Conservation (phyloP, 2,113 vertebrate species). For the Gasterosteus nipponicus region DNA sequence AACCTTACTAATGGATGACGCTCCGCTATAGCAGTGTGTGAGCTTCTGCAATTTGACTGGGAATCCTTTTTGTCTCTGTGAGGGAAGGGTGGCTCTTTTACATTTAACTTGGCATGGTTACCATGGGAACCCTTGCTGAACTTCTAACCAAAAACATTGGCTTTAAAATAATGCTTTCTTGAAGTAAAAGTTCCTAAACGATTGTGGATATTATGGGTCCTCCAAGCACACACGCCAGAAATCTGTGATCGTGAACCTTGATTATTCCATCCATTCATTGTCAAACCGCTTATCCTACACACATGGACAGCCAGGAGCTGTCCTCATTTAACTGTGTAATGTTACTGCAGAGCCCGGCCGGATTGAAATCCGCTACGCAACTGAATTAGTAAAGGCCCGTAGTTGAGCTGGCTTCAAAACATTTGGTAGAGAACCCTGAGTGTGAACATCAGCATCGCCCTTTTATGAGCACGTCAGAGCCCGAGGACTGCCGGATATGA, state of each 20-base stretch:
- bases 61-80: conserved; percentile 29
- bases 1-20: conserved; percentile 9
- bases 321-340: not conserved
- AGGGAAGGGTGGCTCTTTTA: conserved; percentile 18
- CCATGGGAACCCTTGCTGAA: conserved; percentile 51
- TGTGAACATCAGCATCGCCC: not conserved
- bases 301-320: not conserved
- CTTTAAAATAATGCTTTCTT: not conserved
- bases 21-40: not conserved
- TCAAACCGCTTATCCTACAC: no score
- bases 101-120: conserved; percentile 47
- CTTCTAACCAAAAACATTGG: not conserved
- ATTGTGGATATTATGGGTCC: not conserved
- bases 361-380: not conserved
- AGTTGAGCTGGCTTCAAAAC: not conserved
- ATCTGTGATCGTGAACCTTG: not conserved
- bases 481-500: not conserved
- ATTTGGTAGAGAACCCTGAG: not conserved
- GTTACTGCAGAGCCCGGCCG: not conserved
- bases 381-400: not conserved
- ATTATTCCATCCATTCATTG: not conserved
- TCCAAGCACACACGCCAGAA: not conserved
- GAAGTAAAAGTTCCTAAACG: not conserved
- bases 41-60: conserved; percentile 25
- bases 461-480: not conserved